Conservation (phyloP, 2,888 invertebrate species). For the Zootermopsis nevadensis region DNA sequence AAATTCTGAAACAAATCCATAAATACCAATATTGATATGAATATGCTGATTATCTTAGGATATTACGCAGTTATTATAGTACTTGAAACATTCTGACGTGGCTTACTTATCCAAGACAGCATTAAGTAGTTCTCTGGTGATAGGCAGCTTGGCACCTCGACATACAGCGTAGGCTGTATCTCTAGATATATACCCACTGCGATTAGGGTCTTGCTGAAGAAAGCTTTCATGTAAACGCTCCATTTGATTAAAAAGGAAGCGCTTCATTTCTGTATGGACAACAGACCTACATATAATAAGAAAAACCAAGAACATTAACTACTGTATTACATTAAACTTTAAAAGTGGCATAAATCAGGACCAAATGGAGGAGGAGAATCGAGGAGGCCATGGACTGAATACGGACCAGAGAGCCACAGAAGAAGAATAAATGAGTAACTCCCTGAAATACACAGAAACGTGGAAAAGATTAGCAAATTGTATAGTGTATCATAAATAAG, state of each 20-base stretch:
- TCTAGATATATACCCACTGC: conserved; percentile 69
- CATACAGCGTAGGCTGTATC: conserved; percentile 73
- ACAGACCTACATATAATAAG: conserved; percentile 67
- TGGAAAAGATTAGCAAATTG: no score
- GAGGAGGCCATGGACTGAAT: no score
- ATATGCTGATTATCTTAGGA: neutral
- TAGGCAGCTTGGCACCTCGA: conserved; percentile 76
- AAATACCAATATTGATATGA: neutral
- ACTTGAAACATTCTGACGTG: neutral
- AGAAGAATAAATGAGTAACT: no score
- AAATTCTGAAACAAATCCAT: conserved; percentile 58
- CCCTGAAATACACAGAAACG: no score
- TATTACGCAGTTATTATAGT: neutral
- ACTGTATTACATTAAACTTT: no score
- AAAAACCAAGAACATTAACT: no score
- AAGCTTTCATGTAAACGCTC: conserved; percentile 71
- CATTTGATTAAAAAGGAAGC: conserved; percentile 78
- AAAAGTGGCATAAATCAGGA: no score
- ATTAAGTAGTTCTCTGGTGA: conserved; percentile 74
- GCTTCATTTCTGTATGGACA: conserved; percentile 77
- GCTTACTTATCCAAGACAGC: conserved; percentile 73
- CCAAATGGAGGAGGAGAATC: no score
- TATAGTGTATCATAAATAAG: no score
- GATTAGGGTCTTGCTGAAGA: conserved; percentile 68
- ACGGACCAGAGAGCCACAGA: no score